Evolutionary conservation across 2,113 vertebrate genomes (phyloP), one percentile per base, ranked within the genome.

Genomic region (Ochotona curzoniae): DNA sequence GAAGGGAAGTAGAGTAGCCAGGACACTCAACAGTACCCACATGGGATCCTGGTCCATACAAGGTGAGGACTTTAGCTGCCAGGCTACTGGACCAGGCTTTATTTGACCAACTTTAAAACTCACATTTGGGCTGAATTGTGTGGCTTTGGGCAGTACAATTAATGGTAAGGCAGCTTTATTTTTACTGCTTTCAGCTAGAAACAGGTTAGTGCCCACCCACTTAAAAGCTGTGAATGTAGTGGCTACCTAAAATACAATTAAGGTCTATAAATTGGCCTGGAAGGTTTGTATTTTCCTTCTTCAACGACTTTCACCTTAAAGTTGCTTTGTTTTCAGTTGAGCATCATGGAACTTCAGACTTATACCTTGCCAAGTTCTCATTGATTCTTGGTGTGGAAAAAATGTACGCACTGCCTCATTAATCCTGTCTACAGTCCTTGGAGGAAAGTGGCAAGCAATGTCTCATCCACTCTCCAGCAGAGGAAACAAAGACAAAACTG

Each of bases 361-460:
- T 89, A 90, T 71, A 78, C 76, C 78, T 49, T 76, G 93, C 83
- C 91, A 91, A 79, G 83, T 12, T 90, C 94, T 95, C 83, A 82
- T 89, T 93, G 95, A 94, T 96, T 89, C 80, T 96, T 83, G 44
- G 84, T 91, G 94, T 95, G 93, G 91, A 97, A 97, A 93, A 94
- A 97, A 94, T 94, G 93, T 51, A 81, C 96, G 80, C 64, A 44
- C 32, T 79, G 93, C 93, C 51, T 93, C 94, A 89, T 96, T 94
- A 96, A 95, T 94, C 81, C 89, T 94, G 75, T 91, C 67, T n/a
- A 14, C 4, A 1, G 81, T 84, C 95, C 87, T 89, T 74, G 87
- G 88, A 95, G 94, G 69, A 83, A 82, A 69, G 63, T 85, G 91
- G 38, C 47, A 81, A 89, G 93, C 87, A 67, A 78, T 89, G 66